Percentiles rank a stretch among this genome's conserved stretches.
Evolutionary conservation across 2,797 vertebrate genomes (phyloP).

Genomic region (Alcedo quadribrachys): DNA sequence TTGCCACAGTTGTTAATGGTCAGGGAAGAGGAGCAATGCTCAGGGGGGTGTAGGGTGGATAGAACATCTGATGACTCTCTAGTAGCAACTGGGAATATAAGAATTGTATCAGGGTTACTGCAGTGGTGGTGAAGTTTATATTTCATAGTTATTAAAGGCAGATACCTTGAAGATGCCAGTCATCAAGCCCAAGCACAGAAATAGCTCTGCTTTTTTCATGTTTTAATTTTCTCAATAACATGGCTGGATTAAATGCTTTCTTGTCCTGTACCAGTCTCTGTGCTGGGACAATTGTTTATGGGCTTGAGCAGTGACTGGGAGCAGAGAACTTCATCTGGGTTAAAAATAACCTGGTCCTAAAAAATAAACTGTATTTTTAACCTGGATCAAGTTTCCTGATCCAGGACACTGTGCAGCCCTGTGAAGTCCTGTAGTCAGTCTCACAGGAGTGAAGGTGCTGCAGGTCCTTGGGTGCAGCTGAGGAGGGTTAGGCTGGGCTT

Average conservation of each 20-base stretch:
- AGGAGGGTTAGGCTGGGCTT: background rate
- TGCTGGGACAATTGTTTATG: constrained; percentile 27
- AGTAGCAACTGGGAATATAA: background rate
- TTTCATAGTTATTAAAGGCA: background rate
- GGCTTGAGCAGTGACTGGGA: background rate
- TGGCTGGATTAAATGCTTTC: background rate
- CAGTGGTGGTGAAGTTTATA: background rate
- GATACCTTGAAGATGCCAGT: background rate
- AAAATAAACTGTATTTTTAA: constrained; percentile 70
- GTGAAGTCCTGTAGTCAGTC: background rate
- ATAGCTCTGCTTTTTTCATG: background rate
- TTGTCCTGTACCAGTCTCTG: background rate
- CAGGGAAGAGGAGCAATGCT: background rate
- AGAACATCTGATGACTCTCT: background rate
- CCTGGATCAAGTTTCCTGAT: constrained; percentile 51
- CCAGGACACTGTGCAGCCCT: background rate
- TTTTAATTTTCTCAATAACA: background rate
- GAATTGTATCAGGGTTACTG: background rate
- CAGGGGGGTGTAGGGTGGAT: background rate
- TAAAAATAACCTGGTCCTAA: constrained; percentile 63
- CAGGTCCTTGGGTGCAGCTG: background rate
- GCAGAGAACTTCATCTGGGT: constrained; percentile 23
- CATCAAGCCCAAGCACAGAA: background rate
- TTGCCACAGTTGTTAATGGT: background rate
- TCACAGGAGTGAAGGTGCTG: background rate